Conservation (phyloP, 1,140 invertebrate genomes). For the Bilobella aurantiaca region DNA sequence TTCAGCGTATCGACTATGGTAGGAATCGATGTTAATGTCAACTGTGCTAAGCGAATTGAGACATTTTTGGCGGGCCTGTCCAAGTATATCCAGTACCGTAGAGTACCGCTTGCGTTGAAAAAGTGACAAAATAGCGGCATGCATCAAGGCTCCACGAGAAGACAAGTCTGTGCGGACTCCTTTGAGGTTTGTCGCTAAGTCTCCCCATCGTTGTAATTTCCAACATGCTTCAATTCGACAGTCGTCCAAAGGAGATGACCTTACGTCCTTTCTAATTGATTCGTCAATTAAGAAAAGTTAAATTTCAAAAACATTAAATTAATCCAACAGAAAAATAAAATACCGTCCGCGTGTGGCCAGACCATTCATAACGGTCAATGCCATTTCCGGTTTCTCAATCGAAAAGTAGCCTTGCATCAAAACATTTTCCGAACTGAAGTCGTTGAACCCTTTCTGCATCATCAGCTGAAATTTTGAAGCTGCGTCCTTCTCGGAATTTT, state of each 20-base stretch:
- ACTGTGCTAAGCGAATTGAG: constrained; percentile 47
- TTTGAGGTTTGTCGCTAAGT: not conserved
- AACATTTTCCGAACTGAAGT: not conserved
- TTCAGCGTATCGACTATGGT: constrained; percentile 67
- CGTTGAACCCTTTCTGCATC: not conserved
- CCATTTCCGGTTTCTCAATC: constrained; percentile 1
- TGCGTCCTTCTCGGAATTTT: too few relatives aligned
- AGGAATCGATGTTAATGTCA: constrained; percentile 56
- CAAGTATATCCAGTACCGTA: constrained; percentile 28
- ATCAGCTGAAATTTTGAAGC: not conserved
- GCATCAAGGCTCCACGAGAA: not conserved
- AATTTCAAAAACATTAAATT: too few relatives aligned
- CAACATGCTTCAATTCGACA: constrained; percentile 10
- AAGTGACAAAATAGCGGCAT: not conserved
- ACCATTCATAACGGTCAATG: not conserved
- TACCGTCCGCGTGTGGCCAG: not conserved
- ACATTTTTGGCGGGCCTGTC: constrained; percentile 39
- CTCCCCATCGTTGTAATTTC: constrained; percentile 7
- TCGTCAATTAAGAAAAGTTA: too few relatives aligned
- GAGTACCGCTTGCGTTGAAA: constrained; percentile 32
- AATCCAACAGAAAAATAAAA: too few relatives aligned
- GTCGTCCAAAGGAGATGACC: not conserved
- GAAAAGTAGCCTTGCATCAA: not conserved
- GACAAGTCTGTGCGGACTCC: not conserved
- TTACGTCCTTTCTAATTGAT: not conserved